These are phyloP conservation scores for Littorina saxatilis DNA, from an alignment of 1,140 invertebrate species.

Conservation along the genomic window DNA sequence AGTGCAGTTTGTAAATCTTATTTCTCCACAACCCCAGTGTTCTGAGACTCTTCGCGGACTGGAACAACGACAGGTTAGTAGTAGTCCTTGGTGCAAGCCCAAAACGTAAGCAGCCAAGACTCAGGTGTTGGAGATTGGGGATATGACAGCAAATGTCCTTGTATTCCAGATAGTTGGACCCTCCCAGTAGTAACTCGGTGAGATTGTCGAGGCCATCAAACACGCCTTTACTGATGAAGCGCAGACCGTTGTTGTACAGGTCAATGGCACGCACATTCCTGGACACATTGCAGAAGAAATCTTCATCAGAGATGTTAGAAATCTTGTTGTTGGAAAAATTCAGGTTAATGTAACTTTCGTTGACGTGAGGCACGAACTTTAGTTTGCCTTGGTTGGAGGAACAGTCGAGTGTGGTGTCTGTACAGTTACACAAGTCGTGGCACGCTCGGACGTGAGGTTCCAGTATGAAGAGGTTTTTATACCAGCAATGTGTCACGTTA, in stretches of 20 bases:
- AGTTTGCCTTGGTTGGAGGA: background rate
- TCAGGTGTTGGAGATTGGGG: background rate
- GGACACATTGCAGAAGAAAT: constrained; percentile 2
- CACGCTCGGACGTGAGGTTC: too few species aligned
- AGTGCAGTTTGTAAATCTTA: background rate
- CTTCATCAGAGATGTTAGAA: background rate
- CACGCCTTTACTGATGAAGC: background rate
- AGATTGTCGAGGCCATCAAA: background rate
- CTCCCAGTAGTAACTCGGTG: background rate
- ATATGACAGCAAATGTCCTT: background rate
- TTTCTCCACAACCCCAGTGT: background rate
- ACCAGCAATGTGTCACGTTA: too few species aligned
- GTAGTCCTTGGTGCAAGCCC: background rate
- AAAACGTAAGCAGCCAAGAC: background rate
- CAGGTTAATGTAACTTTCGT: background rate
- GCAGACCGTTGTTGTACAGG: background rate
- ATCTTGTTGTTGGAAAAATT: background rate
- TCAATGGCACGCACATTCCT: background rate
- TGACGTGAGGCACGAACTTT: background rate
- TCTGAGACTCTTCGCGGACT: background rate
- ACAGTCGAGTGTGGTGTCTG: background rate
- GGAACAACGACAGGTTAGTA: background rate
- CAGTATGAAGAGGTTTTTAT: too few species aligned
- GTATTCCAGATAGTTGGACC: background rate
- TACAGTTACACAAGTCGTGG: background rate